Conservation (phyloP, 2,797 vertebrate genomes). For the Anabas testudineus region DNA sequence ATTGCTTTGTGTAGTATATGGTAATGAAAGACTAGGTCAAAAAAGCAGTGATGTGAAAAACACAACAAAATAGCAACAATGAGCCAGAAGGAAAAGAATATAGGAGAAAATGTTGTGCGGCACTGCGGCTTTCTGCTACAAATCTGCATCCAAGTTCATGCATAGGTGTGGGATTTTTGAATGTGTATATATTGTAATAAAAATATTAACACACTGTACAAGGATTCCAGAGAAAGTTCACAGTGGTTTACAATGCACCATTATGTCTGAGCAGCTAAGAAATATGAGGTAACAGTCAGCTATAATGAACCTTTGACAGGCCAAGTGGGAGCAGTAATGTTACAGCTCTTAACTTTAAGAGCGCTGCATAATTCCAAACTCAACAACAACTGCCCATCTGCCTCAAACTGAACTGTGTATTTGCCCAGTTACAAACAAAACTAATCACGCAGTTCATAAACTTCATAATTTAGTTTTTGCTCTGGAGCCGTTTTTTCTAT, state of each 20-base stretch:
- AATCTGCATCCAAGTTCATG: constrained; percentile 8
- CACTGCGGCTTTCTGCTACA: constrained; percentile 31
- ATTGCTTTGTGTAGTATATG: background rate
- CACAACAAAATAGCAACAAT: constrained; percentile 5
- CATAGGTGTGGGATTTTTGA: constrained; percentile 10
- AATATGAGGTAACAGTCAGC: constrained; percentile 38
- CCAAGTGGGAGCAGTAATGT: constrained; percentile 45
- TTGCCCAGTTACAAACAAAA: constrained; percentile 28
- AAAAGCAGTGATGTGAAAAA: too few relatives aligned
- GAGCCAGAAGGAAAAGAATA: constrained; percentile 38
- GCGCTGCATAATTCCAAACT: constrained; percentile 51
- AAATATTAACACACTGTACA: background rate
- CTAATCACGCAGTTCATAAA: constrained; percentile 27
- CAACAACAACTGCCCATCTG: constrained; percentile 61
- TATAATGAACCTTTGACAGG: constrained; percentile 38
- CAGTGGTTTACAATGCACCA: constrained; percentile 26
- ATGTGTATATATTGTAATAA: constrained; percentile 4
- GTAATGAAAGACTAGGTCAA: constrained; percentile 1
- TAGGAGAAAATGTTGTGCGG: constrained; percentile 51
- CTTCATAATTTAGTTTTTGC: too few relatives aligned
- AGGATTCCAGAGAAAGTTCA: constrained; percentile 18
- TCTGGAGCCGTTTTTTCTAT: background rate
- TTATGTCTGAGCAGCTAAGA: constrained; percentile 30
- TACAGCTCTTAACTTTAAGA: constrained; percentile 31
- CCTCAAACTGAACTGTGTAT: constrained; percentile 26